Evolutionary conservation across 2,797 vertebrate species (phyloP).

Genomic region (Sebastes steindachneri): DNA sequence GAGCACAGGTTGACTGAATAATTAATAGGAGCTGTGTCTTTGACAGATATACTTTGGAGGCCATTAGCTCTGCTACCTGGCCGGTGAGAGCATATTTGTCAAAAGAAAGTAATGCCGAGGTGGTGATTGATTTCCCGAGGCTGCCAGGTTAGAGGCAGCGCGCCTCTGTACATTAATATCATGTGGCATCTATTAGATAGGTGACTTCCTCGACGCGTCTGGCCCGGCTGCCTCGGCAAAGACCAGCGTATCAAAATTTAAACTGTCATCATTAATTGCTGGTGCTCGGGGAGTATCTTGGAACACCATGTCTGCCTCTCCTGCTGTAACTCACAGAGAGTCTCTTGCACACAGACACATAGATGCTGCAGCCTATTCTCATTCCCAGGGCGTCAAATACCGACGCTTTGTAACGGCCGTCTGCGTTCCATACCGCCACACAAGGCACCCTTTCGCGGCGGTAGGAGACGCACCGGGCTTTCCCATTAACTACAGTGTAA

Average conservation of each 20-base stretch:
- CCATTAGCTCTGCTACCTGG: conserved; percentile 80
- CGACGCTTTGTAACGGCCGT: background rate
- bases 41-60: conserved; percentile 82
- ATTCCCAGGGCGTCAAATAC: background rate
- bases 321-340: conserved; percentile 13
- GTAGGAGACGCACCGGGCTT: background rate
- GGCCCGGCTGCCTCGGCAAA: conserved; percentile 38
- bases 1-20: conserved; percentile 79
- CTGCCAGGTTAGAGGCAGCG: conserved; percentile 73
- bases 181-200: conserved; percentile 75
- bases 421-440: background rate
- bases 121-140: conserved; percentile 76
- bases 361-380: background rate
- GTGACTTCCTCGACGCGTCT: conserved; percentile 69
- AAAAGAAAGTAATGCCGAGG: conserved; percentile 68
- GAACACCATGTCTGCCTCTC: conserved; percentile 15
- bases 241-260: conserved; percentile 62
- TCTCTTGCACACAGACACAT: background rate
- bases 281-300: conserved; percentile 42
- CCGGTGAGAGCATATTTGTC: conserved; percentile 77
- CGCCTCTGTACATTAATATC: conserved; percentile 76
- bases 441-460: background rate
- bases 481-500: background rate
- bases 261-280: conserved; percentile 76
- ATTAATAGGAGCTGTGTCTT: conserved; percentile 80